Evolutionary conservation across 2,797 vertebrate genomes (phyloP), one percentile per base, ranked within the genome.

Genomic region (Spheniscus humboldti): DNA sequence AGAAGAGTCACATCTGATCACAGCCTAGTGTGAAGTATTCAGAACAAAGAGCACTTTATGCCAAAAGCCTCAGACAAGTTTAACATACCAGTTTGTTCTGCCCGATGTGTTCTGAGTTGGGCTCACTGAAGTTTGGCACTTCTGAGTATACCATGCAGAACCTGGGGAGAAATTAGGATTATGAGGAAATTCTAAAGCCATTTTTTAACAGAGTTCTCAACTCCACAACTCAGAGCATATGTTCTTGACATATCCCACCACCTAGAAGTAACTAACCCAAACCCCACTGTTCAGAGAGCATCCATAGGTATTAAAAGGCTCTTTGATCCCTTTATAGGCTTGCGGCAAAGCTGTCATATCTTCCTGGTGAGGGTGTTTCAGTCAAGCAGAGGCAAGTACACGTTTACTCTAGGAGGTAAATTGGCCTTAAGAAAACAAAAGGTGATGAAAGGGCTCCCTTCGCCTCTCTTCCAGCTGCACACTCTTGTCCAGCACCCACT

Each of bases 81-180:
- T 59, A 96, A 98, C 99, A 98, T 98, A 99, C 99, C 98, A 97
- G 98, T 98, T 99, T 99, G 97, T 98, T 99, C 96, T 99, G 99
- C 92, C 98, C 94, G 35, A 98, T 19, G 95, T 99, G 98, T 60
- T 99, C 99, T 1, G 98, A 98, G 97, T 99, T 99, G 97, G 99
- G 99, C 92, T 99, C 99, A 55, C 99, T 99, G 98, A 99, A 99
- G 98, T 99, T 99, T 97, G 99, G 99, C 97, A 99, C 98, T 98
- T 99, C 99, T 56, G 99, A 99, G 97, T 99, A 99, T 41, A 99
- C 99, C 99, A 99, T 99, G 96, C 99, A 99, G 98, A 99, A 99
- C 96, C 99, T 99, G 97, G 43, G 88, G 91, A 93, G 91, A 96
- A 98, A 96, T 83, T 4, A 86, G 64, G 23, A 67, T 57, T 52